Evolutionary conservation across 1,140 invertebrate genomes (phyloP).

Genomic region (Sipha flava): DNA sequence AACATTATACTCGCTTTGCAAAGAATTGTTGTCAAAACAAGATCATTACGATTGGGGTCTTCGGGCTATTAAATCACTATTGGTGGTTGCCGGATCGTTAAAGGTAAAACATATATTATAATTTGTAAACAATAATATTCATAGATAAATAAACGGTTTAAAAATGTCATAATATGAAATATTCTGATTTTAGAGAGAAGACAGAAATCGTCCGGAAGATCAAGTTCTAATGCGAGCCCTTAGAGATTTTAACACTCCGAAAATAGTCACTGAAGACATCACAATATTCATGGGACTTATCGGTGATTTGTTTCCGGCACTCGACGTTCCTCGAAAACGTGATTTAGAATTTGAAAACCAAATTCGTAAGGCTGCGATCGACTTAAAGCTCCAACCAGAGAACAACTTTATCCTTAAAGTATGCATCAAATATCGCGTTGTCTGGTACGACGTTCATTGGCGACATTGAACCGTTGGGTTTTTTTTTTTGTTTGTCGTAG

Average conservation of each 20-base stretch:
- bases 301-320: conserved; percentile 77
- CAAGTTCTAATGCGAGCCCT: conserved; percentile 75
- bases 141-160: too few species aligned
- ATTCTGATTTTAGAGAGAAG: conserved; percentile 47
- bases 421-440: too few species aligned
- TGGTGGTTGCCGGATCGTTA: conserved; percentile 80
- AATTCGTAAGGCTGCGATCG: conserved; percentile 64
- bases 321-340: conserved; percentile 77
- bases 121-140: too few species aligned
- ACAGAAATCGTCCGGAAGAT: conserved; percentile 61
- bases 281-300: conserved; percentile 87
- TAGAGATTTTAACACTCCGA: conserved; percentile 86
- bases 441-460: too few species aligned
- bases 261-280: conserved; percentile 83
- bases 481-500: conserved; percentile 43
- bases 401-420: conserved; percentile 78
- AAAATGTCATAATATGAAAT: too few species aligned
- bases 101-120: too few species aligned
- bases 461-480: too few species aligned
- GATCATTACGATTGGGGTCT: conserved; percentile 94
- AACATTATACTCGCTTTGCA: conserved; percentile 78
- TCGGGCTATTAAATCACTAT: conserved; percentile 82
- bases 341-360: conserved; percentile 76
- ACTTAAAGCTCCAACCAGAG: conserved; percentile 82
- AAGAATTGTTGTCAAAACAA: conserved; percentile 80